phyloP scores from a whole-genome alignment of 2,113 vertebrate genomes.

The Dermatemys mawii region DNA sequence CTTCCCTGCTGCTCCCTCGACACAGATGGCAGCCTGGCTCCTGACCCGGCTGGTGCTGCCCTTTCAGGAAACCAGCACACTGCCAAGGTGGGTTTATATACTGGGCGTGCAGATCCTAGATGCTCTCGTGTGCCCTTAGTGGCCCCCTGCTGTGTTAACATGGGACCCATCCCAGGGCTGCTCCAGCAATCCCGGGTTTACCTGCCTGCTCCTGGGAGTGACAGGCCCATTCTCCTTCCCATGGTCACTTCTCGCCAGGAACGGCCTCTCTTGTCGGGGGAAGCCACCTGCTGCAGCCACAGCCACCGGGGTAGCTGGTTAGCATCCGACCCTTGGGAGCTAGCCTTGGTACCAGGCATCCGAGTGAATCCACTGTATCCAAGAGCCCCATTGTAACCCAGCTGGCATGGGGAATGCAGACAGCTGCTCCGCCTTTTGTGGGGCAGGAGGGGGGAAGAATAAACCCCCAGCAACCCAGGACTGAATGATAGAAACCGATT shows the following conservation, averaged over 20 bases:
- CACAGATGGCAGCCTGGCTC: not conserved
- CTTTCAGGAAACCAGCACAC: no score
- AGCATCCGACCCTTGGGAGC: not conserved
- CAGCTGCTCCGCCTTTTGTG: not conserved
- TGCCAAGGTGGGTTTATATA: not conserved
- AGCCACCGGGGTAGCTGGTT: not conserved
- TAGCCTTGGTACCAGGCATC: not conserved
- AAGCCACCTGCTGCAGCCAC: no score
- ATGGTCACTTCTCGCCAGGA: not conserved
- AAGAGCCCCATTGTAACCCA: not conserved
- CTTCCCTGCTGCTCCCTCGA: not conserved
- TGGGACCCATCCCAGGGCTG: no score
- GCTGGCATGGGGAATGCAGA: not conserved
- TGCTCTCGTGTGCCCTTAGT: fast-evolving
- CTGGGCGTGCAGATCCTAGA: not conserved
- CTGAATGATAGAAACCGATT: constrained; percentile 53
- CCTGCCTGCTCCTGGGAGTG: not conserved
- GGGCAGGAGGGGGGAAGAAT: fast-evolving
- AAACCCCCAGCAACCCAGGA: not conserved
- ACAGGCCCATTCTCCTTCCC: not conserved
- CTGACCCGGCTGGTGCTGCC: not conserved
- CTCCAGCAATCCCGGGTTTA: no score
- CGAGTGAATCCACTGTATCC: not conserved
- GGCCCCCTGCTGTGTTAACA: fast-evolving
- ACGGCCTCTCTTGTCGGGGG: not conserved